These are phyloP conservation scores for Spisula subtruncata DNA, from an alignment of 2,888 invertebrate species.

Conservation along the genomic window DNA sequence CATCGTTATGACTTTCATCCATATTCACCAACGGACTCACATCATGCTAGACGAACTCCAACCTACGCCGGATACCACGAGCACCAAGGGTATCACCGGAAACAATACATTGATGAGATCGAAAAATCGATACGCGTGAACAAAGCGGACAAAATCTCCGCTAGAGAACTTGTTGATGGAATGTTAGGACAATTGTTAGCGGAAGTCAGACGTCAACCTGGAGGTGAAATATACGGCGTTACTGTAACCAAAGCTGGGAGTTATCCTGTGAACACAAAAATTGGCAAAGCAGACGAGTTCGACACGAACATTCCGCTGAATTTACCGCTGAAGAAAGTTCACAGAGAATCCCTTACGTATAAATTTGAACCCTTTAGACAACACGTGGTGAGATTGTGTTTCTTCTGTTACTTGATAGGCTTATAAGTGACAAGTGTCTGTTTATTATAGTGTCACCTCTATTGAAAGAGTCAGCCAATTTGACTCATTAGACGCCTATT, in stretches of 20 bases:
- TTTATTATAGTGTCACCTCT: too few relatives aligned
- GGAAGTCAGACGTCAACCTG: conserved; percentile 38
- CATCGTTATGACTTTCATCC: too few relatives aligned
- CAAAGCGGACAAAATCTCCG: conserved; percentile 37
- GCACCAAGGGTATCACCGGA: background rate
- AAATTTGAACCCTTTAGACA: too few relatives aligned
- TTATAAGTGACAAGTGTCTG: too few relatives aligned
- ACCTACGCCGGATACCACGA: too few relatives aligned
- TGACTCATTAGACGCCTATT: too few relatives aligned
- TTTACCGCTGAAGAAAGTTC: conserved; percentile 8
- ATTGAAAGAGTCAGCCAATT: too few relatives aligned
- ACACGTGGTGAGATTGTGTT: background rate
- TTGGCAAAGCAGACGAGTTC: conserved; percentile 64
- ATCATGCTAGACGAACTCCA: too few relatives aligned
- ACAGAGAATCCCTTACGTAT: too few relatives aligned
- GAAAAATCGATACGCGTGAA: conserved; percentile 25
- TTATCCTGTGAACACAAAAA: conserved; percentile 56
- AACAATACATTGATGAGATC: conserved; percentile 10
- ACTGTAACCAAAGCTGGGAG: conserved; percentile 55
- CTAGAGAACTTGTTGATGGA: conserved; percentile 31
- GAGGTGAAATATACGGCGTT: conserved; percentile 47
- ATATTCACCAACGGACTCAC: too few relatives aligned
- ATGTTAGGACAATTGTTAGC: conserved; percentile 39
- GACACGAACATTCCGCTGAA: conserved; percentile 59
- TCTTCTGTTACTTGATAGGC: background rate